Conservation (phyloP, 2,797 vertebrate genomes). For the Hapalemur alaotrensis region DNA sequence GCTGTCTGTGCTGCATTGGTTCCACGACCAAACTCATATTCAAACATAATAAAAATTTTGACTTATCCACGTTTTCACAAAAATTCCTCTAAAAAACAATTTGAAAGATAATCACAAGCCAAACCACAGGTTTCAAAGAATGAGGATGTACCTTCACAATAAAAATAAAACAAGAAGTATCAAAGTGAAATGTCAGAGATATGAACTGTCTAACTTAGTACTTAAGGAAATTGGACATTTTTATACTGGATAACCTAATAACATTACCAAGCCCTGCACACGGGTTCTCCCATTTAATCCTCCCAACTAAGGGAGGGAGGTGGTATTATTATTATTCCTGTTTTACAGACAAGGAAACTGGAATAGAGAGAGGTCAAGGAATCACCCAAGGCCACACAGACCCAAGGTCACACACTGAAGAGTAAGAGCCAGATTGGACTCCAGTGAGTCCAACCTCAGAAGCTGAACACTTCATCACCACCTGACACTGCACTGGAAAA, state of each 20-base stretch:
- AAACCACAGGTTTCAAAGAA: too few species aligned
- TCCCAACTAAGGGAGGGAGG: background rate
- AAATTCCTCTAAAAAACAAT: too few species aligned
- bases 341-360: background rate
- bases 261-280: background rate
- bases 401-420: background rate
- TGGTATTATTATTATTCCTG: background rate
- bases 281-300: background rate
- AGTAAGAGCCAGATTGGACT: background rate
- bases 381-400: background rate
- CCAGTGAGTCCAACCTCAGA: background rate
- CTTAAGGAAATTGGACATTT: too few species aligned
- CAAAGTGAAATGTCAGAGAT: too few species aligned
- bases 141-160: too few species aligned
- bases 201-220: too few species aligned
- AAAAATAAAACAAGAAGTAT: too few species aligned
- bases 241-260: background rate
- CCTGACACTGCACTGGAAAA: background rate
- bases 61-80: too few species aligned
- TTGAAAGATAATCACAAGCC: too few species aligned
- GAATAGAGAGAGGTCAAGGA: background rate
- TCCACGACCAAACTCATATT: too few species aligned
- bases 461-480: constrained; percentile 11
- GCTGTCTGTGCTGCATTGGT: too few species aligned
- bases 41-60: too few species aligned